Evolutionary conservation across 2,797 vertebrate genomes (phyloP).

Genomic region (Acridotheres tristis): DNA sequence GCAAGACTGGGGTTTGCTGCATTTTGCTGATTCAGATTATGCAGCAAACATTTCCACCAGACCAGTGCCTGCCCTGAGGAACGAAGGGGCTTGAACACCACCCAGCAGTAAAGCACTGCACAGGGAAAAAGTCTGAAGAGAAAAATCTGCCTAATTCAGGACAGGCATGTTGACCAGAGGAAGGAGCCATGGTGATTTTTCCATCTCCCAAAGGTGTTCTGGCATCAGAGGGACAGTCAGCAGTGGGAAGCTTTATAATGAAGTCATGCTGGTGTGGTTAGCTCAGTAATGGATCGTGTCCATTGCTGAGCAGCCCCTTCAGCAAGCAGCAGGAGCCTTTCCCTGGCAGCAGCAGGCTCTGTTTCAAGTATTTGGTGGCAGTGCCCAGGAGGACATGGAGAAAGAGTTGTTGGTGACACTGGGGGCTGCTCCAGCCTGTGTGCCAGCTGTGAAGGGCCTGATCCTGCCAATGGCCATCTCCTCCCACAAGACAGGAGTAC

Average conservation of each 20-base stretch:
- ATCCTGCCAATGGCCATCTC: background rate
- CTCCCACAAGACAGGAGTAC: background rate
- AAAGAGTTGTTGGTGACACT: rapidly evolving
- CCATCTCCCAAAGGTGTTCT: background rate
- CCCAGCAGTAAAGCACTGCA: background rate
- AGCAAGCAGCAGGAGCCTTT: background rate
- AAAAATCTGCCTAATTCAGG: background rate
- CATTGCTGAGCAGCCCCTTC: background rate
- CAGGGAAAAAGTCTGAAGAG: background rate
- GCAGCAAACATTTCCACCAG: background rate
- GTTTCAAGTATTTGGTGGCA: background rate
- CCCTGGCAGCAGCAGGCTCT: slow-evolving; percentile 31
- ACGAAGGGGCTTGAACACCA: background rate
- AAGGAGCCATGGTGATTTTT: background rate
- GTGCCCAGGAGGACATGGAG: background rate
- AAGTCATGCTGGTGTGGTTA: background rate
- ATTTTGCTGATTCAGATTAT: background rate
- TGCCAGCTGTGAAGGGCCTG: background rate
- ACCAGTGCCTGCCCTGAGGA: background rate
- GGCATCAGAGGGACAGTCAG: slow-evolving; percentile 26
- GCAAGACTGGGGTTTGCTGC: background rate
- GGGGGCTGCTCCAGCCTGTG: background rate
- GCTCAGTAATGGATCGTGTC: background rate
- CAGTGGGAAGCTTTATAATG: slow-evolving; percentile 14
- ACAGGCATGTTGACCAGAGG: background rate